phyloP scores from a whole-genome alignment of 2,888 invertebrate genomes.

The Orthosia cruda region DNA sequence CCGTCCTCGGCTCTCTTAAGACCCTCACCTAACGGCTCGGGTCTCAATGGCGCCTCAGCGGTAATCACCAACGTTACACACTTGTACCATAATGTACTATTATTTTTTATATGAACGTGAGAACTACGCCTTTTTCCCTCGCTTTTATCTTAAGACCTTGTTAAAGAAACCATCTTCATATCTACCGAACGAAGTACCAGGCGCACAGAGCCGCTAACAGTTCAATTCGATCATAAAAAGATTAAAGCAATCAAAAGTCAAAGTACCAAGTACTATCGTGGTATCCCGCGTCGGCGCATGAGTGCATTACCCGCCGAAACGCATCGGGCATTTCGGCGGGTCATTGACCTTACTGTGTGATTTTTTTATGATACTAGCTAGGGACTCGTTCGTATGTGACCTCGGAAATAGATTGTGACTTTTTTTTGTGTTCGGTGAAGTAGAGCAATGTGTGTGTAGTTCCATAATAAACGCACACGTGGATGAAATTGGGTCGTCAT shows the following conservation, averaged over 20 bases:
- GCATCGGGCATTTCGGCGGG: conserved; percentile 78
- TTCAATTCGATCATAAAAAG: conserved; percentile 64
- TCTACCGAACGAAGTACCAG: conserved; percentile 48
- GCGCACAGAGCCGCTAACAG: conserved; percentile 54
- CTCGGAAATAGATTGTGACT: conserved; percentile 73
- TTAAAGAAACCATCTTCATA: conserved; percentile 17
- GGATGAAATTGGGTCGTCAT: conserved; percentile 38
- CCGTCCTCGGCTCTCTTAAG: no score
- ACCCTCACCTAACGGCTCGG: no score
- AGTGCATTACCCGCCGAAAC: conserved; percentile 82
- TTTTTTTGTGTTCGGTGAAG: conserved; percentile 61
- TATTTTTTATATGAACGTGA: not conserved
- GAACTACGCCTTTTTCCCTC: not conserved
- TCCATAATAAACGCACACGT: conserved; percentile 53
- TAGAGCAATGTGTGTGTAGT: conserved; percentile 49
- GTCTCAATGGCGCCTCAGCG: no score
- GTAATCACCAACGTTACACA: no score
- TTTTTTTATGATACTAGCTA: conserved; percentile 81
- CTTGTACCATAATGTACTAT: no score
- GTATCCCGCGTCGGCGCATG: conserved; percentile 74
- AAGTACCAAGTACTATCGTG: conserved; percentile 67
- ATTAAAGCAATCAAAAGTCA: conserved; percentile 68
- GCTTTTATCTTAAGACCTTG: not conserved
- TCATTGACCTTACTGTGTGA: conserved; percentile 79
- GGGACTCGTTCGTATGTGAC: conserved; percentile 71